These are phyloP conservation scores for Odontomyia ornata DNA, from an alignment of 2,888 invertebrate species.

Conservation along the genomic window DNA sequence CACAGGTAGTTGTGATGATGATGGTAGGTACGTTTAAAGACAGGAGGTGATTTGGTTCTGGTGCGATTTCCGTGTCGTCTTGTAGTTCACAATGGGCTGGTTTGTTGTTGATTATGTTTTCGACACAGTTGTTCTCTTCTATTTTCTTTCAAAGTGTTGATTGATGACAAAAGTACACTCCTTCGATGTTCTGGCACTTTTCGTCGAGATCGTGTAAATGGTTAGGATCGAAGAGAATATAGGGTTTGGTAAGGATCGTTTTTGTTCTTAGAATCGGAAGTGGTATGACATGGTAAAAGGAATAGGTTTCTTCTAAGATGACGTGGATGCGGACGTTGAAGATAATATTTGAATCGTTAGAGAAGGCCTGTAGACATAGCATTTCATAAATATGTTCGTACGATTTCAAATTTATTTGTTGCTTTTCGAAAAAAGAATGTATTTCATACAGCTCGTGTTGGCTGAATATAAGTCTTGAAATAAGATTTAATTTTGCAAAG, in stretches of 20 bases:
- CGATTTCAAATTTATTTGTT: background rate
- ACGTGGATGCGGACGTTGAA: slow-evolving; percentile 1
- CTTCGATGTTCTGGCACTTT: background rate
- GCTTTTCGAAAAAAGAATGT: background rate
- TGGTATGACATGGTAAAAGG: slow-evolving; percentile 5
- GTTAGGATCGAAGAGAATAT: background rate
- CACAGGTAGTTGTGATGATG: no score
- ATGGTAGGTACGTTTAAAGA: no score
- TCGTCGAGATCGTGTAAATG: background rate
- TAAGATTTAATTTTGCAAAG: background rate
- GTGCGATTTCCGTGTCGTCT: background rate
- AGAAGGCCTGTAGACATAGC: background rate
- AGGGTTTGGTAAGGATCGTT: slow-evolving; percentile 6
- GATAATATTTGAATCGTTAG: background rate
- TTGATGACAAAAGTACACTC: no score
- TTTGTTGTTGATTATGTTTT: no score
- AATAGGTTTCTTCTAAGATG: background rate
- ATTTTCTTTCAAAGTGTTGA: no score
- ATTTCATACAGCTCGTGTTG: background rate
- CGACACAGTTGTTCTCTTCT: no score
- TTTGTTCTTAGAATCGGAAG: background rate
- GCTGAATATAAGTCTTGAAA: background rate
- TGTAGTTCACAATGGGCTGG: background rate
- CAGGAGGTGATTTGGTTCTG: no score
- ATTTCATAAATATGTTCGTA: slow-evolving; percentile 1